A percentile compares a stretch with the other conserved stretches of the same genome.
Evolutionary conservation across 1,140 invertebrate genomes (phyloP).

Genomic region (Conus betulinus): DNA sequence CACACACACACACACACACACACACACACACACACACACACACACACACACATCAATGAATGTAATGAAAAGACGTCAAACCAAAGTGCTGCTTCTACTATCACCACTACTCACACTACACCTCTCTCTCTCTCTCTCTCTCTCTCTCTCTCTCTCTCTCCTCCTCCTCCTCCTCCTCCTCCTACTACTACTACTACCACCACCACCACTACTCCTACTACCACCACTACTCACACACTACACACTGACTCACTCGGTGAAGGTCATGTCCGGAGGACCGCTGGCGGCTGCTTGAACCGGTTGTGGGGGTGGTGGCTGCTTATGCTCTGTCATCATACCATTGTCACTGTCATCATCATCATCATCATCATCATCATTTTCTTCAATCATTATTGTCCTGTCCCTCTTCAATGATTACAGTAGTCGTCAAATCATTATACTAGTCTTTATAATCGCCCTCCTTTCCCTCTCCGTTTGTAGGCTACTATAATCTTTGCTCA

Average conservation of each 20-base stretch:
- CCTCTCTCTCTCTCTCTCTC: no score
- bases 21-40: not conserved
- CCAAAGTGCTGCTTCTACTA: no score
- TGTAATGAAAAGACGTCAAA: no score
- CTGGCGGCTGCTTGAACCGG: constrained; percentile 43
- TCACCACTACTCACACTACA: no score
- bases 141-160: no score
- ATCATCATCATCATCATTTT: not conserved
- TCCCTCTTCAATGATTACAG: not conserved
- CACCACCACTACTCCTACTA: no score
- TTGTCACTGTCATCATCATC: not conserved
- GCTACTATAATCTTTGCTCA: no score
- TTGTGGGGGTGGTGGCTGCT: constrained; percentile 47
- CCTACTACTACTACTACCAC: no score
- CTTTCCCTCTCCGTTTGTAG: no score
- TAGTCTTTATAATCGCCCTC: not conserved
- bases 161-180: no score
- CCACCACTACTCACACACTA: no score
- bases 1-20: not conserved
- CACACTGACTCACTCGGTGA: constrained; percentile 47
- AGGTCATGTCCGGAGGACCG: constrained; percentile 48
- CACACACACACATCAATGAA: not conserved
- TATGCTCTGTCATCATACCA: constrained; percentile 37
- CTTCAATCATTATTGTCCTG: no score
- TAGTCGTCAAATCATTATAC: not conserved